phyloP scores from a whole-genome alignment of 2,888 invertebrate genomes.

The Dinocampus coccinellae region DNA sequence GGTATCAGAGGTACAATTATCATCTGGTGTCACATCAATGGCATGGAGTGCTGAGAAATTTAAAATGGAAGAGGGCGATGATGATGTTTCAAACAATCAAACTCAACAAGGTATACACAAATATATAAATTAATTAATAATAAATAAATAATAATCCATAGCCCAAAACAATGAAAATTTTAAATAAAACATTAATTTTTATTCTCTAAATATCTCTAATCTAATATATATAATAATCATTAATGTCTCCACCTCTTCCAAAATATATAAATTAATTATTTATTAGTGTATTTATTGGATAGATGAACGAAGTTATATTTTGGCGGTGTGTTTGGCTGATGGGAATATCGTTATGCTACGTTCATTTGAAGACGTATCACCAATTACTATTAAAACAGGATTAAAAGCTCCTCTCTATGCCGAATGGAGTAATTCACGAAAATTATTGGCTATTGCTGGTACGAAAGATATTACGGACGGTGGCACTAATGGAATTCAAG shows the following conservation, averaged over 20 bases:
- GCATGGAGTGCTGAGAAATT: slow-evolving; percentile 98
- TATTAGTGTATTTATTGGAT: slow-evolving; percentile 42
- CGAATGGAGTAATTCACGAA: slow-evolving; percentile 97
- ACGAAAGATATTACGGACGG: slow-evolving; percentile 70
- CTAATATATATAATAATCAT: not conserved
- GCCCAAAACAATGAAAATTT: no score
- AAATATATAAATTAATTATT: slow-evolving; percentile 2
- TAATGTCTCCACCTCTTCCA: not conserved
- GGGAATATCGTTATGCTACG: slow-evolving; percentile 91
- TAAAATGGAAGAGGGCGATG: slow-evolving; percentile 96
- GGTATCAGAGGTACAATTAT: slow-evolving; percentile 83
- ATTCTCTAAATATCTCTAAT: no score
- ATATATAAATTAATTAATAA: slow-evolving; percentile 22
- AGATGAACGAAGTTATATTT: slow-evolving; percentile 79
- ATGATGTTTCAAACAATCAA: slow-evolving; percentile 69
- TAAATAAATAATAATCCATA: slow-evolving; percentile 18
- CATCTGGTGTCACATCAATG: slow-evolving; percentile 85
- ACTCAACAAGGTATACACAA: slow-evolving; percentile 55
- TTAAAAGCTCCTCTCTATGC: slow-evolving; percentile 85
- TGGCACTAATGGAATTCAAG: slow-evolving; percentile 39
- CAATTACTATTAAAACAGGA: slow-evolving; percentile 87
- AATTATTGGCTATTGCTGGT: slow-evolving; percentile 92
- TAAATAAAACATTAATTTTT: no score
- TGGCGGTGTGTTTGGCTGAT: slow-evolving; percentile 90
- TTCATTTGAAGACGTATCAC: slow-evolving; percentile 94